phyloP scores from a whole-genome alignment of 2,113 vertebrate genomes.

The Halichoerus grypus region DNA sequence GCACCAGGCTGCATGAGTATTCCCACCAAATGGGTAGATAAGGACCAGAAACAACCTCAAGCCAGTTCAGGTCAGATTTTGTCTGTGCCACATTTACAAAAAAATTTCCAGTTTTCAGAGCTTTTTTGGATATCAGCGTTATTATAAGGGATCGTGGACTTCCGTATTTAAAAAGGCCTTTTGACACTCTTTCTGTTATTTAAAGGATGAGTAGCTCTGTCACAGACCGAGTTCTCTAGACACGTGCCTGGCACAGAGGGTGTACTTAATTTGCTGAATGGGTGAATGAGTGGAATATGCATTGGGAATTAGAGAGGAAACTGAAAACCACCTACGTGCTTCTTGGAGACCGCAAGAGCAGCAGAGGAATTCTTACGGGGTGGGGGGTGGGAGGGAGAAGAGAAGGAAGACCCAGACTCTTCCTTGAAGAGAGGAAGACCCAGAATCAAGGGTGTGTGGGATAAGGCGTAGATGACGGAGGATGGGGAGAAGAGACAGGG shows the following conservation, averaged over 20 bases:
- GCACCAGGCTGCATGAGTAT: accelerated
- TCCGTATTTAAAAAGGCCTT: background rate
- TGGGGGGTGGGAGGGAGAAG: background rate
- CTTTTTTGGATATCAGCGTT: background rate
- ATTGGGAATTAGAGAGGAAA: background rate
- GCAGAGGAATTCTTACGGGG: background rate
- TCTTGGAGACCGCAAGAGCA: background rate
- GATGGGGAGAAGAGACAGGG: background rate
- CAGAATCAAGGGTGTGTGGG: background rate
- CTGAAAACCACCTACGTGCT: background rate
- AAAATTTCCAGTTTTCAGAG: background rate
- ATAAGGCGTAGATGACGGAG: background rate
- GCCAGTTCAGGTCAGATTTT: background rate
- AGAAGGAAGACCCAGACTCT: background rate
- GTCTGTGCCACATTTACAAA: background rate
- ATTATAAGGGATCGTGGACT: background rate
- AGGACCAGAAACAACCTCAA: background rate
- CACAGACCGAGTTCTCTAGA: background rate
- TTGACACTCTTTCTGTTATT: background rate
- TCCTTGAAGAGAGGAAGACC: background rate
- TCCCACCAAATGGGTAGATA: background rate
- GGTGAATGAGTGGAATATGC: background rate
- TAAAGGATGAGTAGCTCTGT: background rate
- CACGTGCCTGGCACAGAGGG: background rate
- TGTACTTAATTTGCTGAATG: background rate